Conservation (phyloP, 2,797 vertebrate species). For the Avahi laniger region DNA sequence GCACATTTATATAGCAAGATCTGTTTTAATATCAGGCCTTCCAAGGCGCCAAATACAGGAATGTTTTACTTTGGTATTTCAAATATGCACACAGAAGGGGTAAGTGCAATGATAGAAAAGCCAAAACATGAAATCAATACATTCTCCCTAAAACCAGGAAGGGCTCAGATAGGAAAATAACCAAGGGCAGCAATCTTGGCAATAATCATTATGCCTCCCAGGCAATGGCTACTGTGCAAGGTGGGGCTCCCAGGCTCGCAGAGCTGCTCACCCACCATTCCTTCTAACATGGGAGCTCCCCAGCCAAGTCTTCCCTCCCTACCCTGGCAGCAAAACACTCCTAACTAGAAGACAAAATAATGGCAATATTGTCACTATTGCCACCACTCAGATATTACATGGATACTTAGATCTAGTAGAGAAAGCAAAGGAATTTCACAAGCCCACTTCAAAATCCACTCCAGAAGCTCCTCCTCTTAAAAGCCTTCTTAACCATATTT, state of each 20-base stretch:
- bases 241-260: neutral
- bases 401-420: neutral
- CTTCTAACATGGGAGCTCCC: neutral
- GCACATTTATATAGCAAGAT: neutral
- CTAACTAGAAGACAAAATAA: neutral
- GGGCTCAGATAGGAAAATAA: neutral
- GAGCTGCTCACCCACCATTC: neutral
- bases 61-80: slow-evolving; percentile 19
- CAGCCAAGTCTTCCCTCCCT: neutral
- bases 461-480: neutral
- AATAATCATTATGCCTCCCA: neutral
- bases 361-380: neutral
- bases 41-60: neutral
- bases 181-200: neutral
- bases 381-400: neutral
- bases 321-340: neutral
- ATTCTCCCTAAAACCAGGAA: slow-evolving; percentile 31
- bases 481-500: neutral
- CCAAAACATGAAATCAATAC: neutral
- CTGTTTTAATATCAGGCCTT: neutral
- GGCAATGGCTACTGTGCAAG: neutral
- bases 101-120: neutral
- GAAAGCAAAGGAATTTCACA: neutral
- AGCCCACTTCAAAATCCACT: neutral
- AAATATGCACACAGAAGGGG: neutral